Evolutionary conservation across 2,797 vertebrate species (phyloP), one percentile per base, ranked within the genome.

Genomic region (Anguilla marmorata): DNA sequence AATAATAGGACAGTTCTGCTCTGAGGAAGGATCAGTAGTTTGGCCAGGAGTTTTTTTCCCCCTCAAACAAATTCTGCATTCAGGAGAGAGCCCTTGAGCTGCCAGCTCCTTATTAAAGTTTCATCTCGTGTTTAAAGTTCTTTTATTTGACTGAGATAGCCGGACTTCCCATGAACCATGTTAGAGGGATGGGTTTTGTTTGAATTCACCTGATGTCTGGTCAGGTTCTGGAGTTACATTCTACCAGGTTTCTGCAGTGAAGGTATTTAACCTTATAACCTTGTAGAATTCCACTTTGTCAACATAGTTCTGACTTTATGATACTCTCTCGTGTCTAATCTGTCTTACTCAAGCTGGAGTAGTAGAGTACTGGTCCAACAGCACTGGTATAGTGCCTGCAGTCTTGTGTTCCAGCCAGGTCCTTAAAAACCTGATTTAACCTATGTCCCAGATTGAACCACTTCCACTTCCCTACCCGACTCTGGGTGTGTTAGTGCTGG

Each of bases 231-330:
- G 27, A 56, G 83, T 33, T 33, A 2, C 33, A 19, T 56, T 56
- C 79, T 41, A 84, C n/a, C n/a, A 27, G 5, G 50, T 54, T 21
- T 84, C 9, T 27, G 2, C 8, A 27, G n/a, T 16, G 30, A 82
- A 82, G 45, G 8, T 11, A 24, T 50, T 8, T 50, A 41, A 41
- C 27, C 79, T 7, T 45, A 11, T 45, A 24, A 6, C 45, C 79
- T 9, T 9, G 52, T 19, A 56, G 83, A 84, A 56, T 56, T 84
- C 50, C 50, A 56, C 83, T 84, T 52, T 84, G 50, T 84, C 83
- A 56, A 56, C 83, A 58, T 27, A 84, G 50, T 84, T 84, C 50
- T 56, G 52, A 50, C 45, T 82, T 82, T 82, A 27, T 56, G 83
- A 30, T 33, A 12, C 83, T 82, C 50, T 84, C n/a, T 16, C 0